A percentile compares a stretch with the other conserved stretches of the same genome.
phyloP scores from a whole-genome alignment of 37 sponge, comb jelly and placozoan genomes.

The Dysidea cf. avara region DNA sequence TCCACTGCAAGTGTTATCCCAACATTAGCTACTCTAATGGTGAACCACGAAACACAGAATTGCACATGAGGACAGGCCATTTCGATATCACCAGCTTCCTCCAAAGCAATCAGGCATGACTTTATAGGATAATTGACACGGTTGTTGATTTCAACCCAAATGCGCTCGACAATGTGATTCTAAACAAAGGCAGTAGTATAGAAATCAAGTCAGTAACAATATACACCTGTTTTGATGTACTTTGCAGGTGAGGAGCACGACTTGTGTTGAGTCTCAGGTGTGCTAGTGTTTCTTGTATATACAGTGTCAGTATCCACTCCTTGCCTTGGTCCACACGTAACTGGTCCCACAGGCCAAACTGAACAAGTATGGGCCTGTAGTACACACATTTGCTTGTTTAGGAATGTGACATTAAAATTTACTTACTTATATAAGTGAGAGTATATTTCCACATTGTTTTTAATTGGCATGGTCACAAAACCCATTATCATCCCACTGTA shows the following conservation, averaged over 20 bases:
- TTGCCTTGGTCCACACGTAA: slow-evolving; percentile 63
- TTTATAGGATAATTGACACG: too few relatives aligned
- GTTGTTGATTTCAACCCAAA: slow-evolving; percentile 59
- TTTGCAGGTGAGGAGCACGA: slow-evolving; percentile 38
- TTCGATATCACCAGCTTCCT: slow-evolving; percentile 22
- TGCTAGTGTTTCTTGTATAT: slow-evolving; percentile 49
- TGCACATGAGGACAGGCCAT: slow-evolving; percentile 8
- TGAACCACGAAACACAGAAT: slow-evolving; percentile 60
- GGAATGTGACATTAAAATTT: neutral
- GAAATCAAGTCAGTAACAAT: neutral
- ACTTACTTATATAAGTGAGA: slow-evolving; percentile 24
- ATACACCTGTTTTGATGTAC: slow-evolving; percentile 40
- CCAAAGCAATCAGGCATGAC: slow-evolving; percentile 19
- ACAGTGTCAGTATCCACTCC: slow-evolving; percentile 62
- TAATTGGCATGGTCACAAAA: slow-evolving; percentile 50
- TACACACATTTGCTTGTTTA: neutral
- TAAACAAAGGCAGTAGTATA: neutral
- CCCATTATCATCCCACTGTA: slow-evolving; percentile 55
- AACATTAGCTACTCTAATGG: slow-evolving; percentile 25
- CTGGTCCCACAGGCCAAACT: slow-evolving; percentile 73
- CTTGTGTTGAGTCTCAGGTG: slow-evolving; percentile 27
- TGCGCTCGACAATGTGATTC: slow-evolving; percentile 43
- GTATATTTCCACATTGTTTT: slow-evolving; percentile 62
- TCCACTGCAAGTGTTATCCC: slow-evolving; percentile 24
- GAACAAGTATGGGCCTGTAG: slow-evolving; percentile 35